Evolutionary conservation across 2,888 invertebrate species (phyloP), one percentile per base, ranked within the genome.

Genomic region (Mantis religiosa): DNA sequence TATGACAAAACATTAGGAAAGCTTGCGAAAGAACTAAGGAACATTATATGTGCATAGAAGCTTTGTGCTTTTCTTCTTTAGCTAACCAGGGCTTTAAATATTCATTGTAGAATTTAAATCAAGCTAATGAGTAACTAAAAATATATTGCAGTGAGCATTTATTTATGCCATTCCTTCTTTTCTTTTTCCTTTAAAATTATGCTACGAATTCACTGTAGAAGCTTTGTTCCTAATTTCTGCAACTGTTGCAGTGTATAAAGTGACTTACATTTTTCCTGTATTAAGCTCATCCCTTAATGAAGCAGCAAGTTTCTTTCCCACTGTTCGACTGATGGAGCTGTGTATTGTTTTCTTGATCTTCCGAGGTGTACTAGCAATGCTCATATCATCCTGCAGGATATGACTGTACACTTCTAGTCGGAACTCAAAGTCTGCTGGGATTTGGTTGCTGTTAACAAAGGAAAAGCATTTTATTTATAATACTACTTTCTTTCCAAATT

Each of bases 331-430:
- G 85, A 95, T 94, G 25, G 95, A 95, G 86, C 94, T 95, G 91
- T 95, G 95, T 89, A 96, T 95, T 20, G 95, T 95, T 90, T 95
- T 95, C 92, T 94, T 94, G 25, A 96, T 94, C 92, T 95, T 95
- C 90, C 95, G 93, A 1, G 95, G 95, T 7, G 95, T 95, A 91
- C 94, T 95, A 1, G 95, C 95, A 89, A 95, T 95, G 83, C 94
- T 95, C 90, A 95, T 92, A 91, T 95, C 95, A 90, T 95, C 95
- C 91, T 95, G 94, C 85, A 95, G 92, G 91, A 95, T 94, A 91
- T 95, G 95, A 90, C 95, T 94, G 92, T 95, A 96, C 81, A 96
- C 94, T 92, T 95, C 95, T 83, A 96, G 91, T 47, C 93, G 93
- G 91, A 95, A 93, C 91, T 95, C 94, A 91, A 96, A 96, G 91